These are phyloP conservation scores for Drosophila prolongata DNA, from an alignment of 2,888 invertebrate species.

Conservation along the genomic window DNA sequence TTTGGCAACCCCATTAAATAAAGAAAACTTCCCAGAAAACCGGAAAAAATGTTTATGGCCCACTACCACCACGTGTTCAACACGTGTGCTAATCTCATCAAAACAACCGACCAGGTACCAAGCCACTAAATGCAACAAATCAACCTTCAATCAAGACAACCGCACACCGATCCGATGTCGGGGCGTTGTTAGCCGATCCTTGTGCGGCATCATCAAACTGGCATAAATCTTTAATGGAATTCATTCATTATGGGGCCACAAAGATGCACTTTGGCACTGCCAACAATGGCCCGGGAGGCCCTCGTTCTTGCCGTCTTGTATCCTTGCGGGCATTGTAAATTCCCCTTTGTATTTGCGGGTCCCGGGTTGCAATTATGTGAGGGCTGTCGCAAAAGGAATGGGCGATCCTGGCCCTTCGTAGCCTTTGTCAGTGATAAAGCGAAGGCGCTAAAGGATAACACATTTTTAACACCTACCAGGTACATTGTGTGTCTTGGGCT, in stretches of 20 bases:
- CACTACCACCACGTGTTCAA: conserved; percentile 65
- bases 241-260: conserved; percentile 77
- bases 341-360: conserved; percentile 54
- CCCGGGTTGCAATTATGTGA: conserved; percentile 76
- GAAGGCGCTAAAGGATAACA: conserved; percentile 83
- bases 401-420: conserved; percentile 39
- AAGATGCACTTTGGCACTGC: conserved; percentile 47
- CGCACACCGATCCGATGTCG: conserved; percentile 24
- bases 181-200: conserved; percentile 60
- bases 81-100: conserved; percentile 82
- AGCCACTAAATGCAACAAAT: conserved; percentile 73
- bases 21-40: no score
- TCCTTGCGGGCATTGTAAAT: conserved; percentile 73
- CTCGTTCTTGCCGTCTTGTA: conserved; percentile 31
- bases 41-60: no score
- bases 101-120: conserved; percentile 57
- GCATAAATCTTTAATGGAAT: conserved; percentile 82
- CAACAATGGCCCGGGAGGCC: conserved; percentile 50
- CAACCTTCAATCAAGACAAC: conserved; percentile 82
- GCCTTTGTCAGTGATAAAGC: conserved; percentile 55
- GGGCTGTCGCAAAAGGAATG: conserved; percentile 29
- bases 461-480: conserved; percentile 81
- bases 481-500: conserved; percentile 43
- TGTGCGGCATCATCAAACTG: conserved; percentile 82
- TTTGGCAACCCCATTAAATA: no score